Base-by-base conservation (phyloP, 2,888 invertebrate genomes). In the Drosophila mulleri region DNA sequence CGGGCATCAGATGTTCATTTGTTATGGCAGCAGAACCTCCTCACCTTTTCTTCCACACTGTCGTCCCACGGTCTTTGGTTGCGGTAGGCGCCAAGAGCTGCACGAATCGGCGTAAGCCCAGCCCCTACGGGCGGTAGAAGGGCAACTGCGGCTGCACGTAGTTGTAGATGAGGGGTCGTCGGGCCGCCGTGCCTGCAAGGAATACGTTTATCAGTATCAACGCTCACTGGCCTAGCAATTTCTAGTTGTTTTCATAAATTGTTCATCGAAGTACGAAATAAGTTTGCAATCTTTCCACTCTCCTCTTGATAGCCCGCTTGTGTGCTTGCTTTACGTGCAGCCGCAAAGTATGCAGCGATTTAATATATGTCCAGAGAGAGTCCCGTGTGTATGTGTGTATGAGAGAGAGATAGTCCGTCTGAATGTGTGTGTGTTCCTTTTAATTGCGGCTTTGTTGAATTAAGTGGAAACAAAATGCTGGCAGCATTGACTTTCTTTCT, bases 81-180 rank as follows among this genome's bases (percentile, higher is more conserved):
- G 82, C 69, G 65, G 75, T 62, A 37, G 69, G 65, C 61, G 69
- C 59, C 59, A 67, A 69, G 48, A 75, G 82, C 80, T 80, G 80
- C 82, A 56, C 66, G 70, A 67, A 80, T 82, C 72, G 75, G 71
- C 85, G 75, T 69, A 9, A 6, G 20, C 47, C 64, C 47, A 11
- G 37, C 14, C 44, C 35, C 35, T 83, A 88, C 62, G 87, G 77
- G 58, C 91, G 77, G 63, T 86, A 89, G 66, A 83, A 91, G 37
- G 91, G 91, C 67, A 82, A 65, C 68, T 89, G 89, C n/a, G 90
- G 90, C 58, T 91, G 90, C 70, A 91, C 67, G 60, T 91, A 92
- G 70, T 91, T 91, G 68, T 91, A 91, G 54, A 90, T 83, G 44
- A 91, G 75, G 16, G 91, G 92, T 60, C 89, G 72, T 64, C 84